These are phyloP conservation scores for Fistularia tabacaria DNA, from an alignment of 2,797 vertebrate genomes.

Conservation along the genomic window DNA sequence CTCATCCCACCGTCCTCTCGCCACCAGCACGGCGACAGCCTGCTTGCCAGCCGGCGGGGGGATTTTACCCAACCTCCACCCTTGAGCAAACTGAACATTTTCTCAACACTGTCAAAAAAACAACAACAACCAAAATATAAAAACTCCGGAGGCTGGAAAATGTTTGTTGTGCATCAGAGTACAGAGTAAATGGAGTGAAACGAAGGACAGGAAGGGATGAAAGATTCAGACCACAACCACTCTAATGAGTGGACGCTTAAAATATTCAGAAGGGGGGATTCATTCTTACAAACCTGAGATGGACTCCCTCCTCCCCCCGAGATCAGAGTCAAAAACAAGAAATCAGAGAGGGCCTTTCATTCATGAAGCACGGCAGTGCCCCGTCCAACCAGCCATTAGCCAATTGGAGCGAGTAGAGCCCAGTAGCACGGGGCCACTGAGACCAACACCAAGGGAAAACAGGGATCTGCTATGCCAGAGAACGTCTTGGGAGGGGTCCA, in stretches of 20 bases:
- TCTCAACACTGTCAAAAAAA: too few species aligned
- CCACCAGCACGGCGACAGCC: slow-evolving; percentile 47
- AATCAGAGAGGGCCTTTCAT: slow-evolving; percentile 28
- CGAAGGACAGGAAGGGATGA: too few species aligned
- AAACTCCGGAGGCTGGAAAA: too few species aligned
- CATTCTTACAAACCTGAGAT: slow-evolving; percentile 49
- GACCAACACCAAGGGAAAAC: too few species aligned
- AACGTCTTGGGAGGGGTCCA: too few species aligned
- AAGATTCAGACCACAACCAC: too few species aligned
- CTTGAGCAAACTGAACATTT: too few species aligned
- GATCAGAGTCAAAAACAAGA: slow-evolving; percentile 11
- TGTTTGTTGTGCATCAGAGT: too few species aligned
- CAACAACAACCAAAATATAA: too few species aligned
- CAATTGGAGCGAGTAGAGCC: slow-evolving; percentile 50
- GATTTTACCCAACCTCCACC: too few species aligned
- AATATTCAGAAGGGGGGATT: slow-evolving; percentile 23
- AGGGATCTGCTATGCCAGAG: too few species aligned
- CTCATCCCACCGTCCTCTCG: slow-evolving; percentile 35
- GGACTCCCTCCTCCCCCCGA: neutral
- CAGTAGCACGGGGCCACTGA: neutral
- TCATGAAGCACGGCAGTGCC: slow-evolving; percentile 25
- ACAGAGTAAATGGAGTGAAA: too few species aligned
- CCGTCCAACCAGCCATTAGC: slow-evolving; percentile 35
- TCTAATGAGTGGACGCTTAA: slow-evolving; percentile 8
- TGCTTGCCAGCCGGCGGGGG: slow-evolving; percentile 10